Conservation (phyloP, 2,797 vertebrate genomes). For the Acomys russatus region DNA sequence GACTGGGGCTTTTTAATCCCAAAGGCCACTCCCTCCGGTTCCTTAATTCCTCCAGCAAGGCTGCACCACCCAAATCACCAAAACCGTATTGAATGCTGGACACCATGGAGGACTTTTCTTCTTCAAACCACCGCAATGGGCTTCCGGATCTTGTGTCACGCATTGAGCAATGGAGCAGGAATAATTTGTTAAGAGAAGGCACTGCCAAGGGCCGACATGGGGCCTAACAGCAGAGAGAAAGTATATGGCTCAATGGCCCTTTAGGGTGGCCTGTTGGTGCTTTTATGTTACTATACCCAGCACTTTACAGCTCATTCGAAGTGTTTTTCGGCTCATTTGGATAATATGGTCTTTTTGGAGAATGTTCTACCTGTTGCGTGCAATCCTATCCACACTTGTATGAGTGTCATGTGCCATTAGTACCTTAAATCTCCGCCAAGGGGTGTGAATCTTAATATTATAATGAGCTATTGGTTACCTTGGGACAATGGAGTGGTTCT, state of each 20-base stretch:
- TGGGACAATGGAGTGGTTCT: not conserved
- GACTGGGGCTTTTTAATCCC: not conserved
- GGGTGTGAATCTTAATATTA: not conserved
- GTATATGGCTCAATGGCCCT: not conserved
- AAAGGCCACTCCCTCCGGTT: not conserved
- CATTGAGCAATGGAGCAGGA: not conserved
- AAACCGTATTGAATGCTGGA: not conserved
- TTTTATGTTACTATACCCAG: not conserved
- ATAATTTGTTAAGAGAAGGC: not conserved
- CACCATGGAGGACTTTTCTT: not conserved
- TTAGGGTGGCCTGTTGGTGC: accelerated
- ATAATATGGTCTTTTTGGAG: not conserved
- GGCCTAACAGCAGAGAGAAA: not conserved
- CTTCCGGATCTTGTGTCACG: not conserved
- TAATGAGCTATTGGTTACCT: not conserved
- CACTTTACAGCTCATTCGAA: not conserved
- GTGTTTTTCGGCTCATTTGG: not conserved
- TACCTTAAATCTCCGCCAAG: not conserved
- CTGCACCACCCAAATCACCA: not conserved
- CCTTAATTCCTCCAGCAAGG: not conserved
- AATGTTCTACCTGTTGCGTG: not conserved
- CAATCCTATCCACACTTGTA: not conserved
- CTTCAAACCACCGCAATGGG: not conserved
- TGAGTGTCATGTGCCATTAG: not conserved
- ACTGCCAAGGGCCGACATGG: too few relatives aligned